These are phyloP conservation scores for Chionodraco myersi DNA, from an alignment of 2,113 vertebrate genomes.

Conservation along the genomic window DNA sequence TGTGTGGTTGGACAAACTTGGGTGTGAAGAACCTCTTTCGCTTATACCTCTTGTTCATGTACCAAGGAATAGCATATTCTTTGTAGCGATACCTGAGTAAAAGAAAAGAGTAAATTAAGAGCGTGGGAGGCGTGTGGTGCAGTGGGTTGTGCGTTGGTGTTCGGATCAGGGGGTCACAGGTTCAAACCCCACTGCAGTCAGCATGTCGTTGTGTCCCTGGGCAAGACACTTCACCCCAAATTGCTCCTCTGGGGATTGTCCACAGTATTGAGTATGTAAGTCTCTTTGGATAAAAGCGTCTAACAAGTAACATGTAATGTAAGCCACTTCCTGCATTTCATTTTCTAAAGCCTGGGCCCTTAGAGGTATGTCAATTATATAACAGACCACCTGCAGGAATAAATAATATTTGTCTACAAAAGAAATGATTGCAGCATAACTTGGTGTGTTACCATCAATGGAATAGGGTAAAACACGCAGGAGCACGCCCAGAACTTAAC, in stretches of 20 bases:
- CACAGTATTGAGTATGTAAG: no score
- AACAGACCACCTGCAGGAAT: neutral
- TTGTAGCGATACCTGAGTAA: conserved; percentile 89
- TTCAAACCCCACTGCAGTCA: no score
- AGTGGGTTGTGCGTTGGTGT: no score
- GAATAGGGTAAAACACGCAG: neutral
- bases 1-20: conserved; percentile 85
- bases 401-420: neutral
- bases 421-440: neutral
- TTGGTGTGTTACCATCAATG: neutral
- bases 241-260: no score
- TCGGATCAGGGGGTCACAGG: no score
- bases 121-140: no score
- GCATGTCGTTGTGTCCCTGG: no score
- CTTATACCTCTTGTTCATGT: conserved; percentile 90
- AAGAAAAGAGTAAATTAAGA: neutral
- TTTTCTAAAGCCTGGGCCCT: neutral
- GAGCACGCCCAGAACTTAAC: no score
- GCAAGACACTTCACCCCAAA: no score
- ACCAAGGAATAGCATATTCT: conserved; percentile 94
- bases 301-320: no score
- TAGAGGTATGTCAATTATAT: neutral
- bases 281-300: no score
- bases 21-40: conserved; percentile 89
- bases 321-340: neutral